phyloP scores from a whole-genome alignment of 2,888 invertebrate genomes.

The Emmelina monodactyla region DNA sequence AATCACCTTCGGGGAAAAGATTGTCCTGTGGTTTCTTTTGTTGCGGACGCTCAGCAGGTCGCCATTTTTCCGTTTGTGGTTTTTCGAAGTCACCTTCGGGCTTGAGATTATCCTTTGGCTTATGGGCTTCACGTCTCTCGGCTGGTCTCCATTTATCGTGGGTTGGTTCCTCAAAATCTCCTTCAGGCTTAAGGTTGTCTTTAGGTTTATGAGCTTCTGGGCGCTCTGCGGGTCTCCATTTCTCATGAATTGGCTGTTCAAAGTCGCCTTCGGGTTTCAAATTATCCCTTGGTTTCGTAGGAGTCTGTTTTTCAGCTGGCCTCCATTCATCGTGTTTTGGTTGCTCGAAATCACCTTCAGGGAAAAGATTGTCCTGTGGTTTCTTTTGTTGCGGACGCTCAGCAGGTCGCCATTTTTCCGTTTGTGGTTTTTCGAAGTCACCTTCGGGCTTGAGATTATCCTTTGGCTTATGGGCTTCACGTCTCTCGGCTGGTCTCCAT shows the following conservation, averaged over 20 bases:
- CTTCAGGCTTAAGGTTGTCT: slow-evolving; percentile 63
- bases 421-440: slow-evolving; percentile 45
- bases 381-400: slow-evolving; percentile 24
- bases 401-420: slow-evolving; percentile 31
- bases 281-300: slow-evolving; percentile 51
- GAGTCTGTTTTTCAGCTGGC: slow-evolving; percentile 24
- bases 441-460: slow-evolving; percentile 65
- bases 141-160: slow-evolving; percentile 30
- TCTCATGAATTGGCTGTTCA: slow-evolving; percentile 26
- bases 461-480: slow-evolving; percentile 35
- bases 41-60: slow-evolving; percentile 39
- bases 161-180: slow-evolving; percentile 50
- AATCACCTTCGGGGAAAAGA: slow-evolving; percentile 61
- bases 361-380: slow-evolving; percentile 30
- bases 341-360: slow-evolving; percentile 50
- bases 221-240: slow-evolving; percentile 43
- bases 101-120: slow-evolving; percentile 43
- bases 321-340: slow-evolving; percentile 24
- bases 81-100: slow-evolving; percentile 65
- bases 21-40: slow-evolving; percentile 48
- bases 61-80: slow-evolving; percentile 30
- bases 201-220: slow-evolving; percentile 30
- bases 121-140: slow-evolving; percentile 23
- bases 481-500: slow-evolving; percentile 51
- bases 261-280: slow-evolving; percentile 25